Evolutionary conservation across 2,888 invertebrate genomes (phyloP), one percentile per base, ranked within the genome.

Genomic region (Halictus quadricinctus): DNA sequence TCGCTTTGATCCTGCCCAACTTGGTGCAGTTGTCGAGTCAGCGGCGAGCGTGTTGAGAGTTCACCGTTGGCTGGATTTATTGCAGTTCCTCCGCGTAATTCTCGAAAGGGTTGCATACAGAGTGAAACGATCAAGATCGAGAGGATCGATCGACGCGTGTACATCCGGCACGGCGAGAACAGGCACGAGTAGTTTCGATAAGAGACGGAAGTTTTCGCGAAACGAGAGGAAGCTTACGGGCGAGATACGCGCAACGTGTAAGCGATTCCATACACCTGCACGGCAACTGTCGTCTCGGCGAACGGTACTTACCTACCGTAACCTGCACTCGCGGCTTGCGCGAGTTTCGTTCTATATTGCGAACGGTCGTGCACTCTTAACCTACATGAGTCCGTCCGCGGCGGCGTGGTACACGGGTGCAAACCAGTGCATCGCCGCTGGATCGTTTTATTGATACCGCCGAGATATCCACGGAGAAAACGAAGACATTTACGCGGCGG

Each of bases 241-340:
- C 80, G 70, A 86, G 84, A 83, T 80, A 70, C 75, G 84, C 81
- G 78, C 82, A 85, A 60, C 85, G 84, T 87, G 87, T 85, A 87
- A 85, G 83, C 87, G 89, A 91, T 91, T 91, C 86, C 85, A 85
- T 88, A 87, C 89, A 91, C 91, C 88, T 92, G 90, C 86, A 85
- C 87, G 36, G 78, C 89, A 85, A 90, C 91, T 91, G 90, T 91
- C 90, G 88, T 90, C 85, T 80, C 73, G 70, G 79, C 80, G n/a
- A 88, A 87, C 89, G 88, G 85, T 89, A 91, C 83, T 90, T 83
- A 85, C 86, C 86, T 87, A 88, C 84, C 88, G 87, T 89, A 89
- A 87, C 86, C 80, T 58, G 86, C 81, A 79, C 88, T 88, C 83
- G 80, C 66, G 83, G 84, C 83, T 76, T 48, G 64, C 72, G 86